Conservation (phyloP, 37 sponge, comb jelly and placozoan species). For the Tethya wilhelma region DNA sequence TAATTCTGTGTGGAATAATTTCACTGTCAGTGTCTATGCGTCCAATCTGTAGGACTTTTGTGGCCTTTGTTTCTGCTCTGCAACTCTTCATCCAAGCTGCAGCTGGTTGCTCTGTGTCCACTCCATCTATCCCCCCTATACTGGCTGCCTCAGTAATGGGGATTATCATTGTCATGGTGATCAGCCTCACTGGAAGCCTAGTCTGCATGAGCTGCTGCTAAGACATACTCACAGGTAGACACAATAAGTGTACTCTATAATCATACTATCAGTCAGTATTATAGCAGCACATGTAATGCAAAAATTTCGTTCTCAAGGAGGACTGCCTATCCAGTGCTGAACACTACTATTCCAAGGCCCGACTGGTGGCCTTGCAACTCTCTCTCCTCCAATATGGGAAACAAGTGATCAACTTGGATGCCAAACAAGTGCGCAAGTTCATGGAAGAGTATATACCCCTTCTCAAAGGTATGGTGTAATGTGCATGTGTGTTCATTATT, state of each 20-base stretch:
- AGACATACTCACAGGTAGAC: conserved; percentile 63
- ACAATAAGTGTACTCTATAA: neutral
- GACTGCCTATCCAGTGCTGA: conserved; percentile 62
- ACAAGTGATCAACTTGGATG: conserved; percentile 70
- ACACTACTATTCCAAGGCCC: conserved; percentile 67
- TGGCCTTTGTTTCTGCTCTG: neutral
- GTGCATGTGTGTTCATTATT: too few relatives aligned
- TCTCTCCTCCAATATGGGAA: conserved; percentile 50
- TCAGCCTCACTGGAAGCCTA: neutral
- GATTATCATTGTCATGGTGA: neutral
- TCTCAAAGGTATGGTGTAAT: too few relatives aligned
- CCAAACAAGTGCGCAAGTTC: conserved; percentile 44
- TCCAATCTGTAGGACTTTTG: neutral
- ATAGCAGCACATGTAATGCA: neutral
- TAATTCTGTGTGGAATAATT: too few relatives aligned
- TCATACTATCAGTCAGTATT: neutral
- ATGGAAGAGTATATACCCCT: conserved; percentile 74
- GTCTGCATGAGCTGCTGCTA: conserved; percentile 68
- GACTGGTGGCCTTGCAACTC: conserved; percentile 83
- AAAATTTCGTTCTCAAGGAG: conserved; percentile 55
- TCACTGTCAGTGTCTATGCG: too few relatives aligned
- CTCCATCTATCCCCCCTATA: neutral
- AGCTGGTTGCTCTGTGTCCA: neutral
- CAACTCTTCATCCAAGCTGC: neutral
- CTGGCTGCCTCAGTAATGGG: neutral